A percentile compares a stretch with the other conserved stretches of the same genome.
These are phyloP conservation scores for Parapristionchus giblindavisi DNA, from an alignment of 2,888 invertebrate species.

Conservation along the genomic window DNA sequence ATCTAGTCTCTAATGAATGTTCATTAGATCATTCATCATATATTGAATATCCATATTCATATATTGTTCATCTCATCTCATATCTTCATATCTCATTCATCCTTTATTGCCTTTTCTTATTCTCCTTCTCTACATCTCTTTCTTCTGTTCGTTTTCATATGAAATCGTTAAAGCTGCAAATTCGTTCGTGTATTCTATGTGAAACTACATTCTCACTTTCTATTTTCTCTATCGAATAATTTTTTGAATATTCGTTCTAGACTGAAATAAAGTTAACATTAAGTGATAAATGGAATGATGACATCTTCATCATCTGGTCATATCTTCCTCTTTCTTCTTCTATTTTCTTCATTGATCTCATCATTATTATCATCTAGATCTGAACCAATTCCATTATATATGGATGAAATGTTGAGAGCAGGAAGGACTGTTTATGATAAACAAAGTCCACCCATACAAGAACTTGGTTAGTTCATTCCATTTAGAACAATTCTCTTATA, in stretches of 20 bases:
- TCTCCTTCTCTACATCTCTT: background rate
- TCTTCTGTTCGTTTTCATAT: background rate
- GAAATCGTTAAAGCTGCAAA: too few species aligned
- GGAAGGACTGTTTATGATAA: conserved; percentile 66
- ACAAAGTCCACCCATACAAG: conserved; percentile 67
- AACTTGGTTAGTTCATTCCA: conserved; percentile 39
- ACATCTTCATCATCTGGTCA: background rate
- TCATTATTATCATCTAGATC: conserved; percentile 38
- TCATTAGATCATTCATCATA: background rate
- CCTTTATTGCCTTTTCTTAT: conserved; percentile 6
- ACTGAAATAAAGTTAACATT: background rate
- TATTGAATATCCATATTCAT: background rate
- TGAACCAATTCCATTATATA: conserved; percentile 65
- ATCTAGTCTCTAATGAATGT: background rate
- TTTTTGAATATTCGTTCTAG: background rate
- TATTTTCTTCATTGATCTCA: background rate
- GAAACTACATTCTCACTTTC: too few species aligned
- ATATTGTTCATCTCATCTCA: background rate
- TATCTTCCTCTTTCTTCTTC: background rate
- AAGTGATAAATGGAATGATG: background rate
- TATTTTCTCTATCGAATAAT: too few species aligned
- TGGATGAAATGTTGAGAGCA: conserved; percentile 62
- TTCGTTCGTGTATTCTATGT: too few species aligned
- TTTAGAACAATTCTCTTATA: too few species aligned
- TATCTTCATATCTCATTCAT: background rate